Conservation (phyloP, 2,113 vertebrate genomes). For the Cyprinodon variegatus region DNA sequence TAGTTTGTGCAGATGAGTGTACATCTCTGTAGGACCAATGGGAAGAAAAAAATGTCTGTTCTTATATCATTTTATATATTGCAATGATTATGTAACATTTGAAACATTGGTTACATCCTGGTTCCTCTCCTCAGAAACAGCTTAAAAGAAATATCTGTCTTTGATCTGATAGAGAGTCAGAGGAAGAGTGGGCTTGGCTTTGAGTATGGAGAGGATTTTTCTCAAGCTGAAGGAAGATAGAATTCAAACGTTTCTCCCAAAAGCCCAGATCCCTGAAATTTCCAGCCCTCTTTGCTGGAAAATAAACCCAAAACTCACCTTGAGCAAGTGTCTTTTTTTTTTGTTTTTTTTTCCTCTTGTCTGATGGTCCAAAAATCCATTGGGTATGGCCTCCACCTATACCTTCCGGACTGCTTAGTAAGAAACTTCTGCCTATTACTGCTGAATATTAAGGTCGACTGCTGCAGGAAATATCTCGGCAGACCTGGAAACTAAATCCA, state of each 20-base stretch:
- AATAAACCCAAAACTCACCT: conserved; percentile 69
- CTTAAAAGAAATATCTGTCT: conserved; percentile 56
- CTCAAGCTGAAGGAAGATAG: conserved; percentile 65
- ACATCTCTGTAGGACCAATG: conserved; percentile 11
- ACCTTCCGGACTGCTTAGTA: conserved; percentile 14
- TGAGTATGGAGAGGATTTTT: conserved; percentile 40
- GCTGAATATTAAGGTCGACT: conserved; percentile 20
- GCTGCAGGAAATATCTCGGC: conserved; percentile 24
- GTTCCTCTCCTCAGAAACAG: conserved; percentile 51
- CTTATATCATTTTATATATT: conserved; percentile 35
- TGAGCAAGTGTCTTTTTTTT: conserved; percentile 71
- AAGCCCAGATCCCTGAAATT: conserved; percentile 59
- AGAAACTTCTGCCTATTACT: conserved; percentile 42
- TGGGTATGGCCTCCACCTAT: conserved; percentile 15
- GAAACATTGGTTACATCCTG: conserved; percentile 63
- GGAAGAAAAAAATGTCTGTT: conserved; percentile 29
- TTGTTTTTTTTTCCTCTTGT: conserved; percentile 9
- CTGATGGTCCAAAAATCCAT: conserved; percentile 58
- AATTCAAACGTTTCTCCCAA: conserved; percentile 55
- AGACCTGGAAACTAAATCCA: conserved; percentile 25
- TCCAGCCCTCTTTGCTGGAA: conserved; percentile 64
- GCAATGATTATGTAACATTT: conserved; percentile 70
- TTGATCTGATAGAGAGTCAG: conserved; percentile 66
- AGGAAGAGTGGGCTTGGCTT: conserved; percentile 48
- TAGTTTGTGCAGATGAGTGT: conserved; percentile 27